Evolutionary conservation across 2,888 invertebrate species (phyloP).

Genomic region (Taphrorychus bicolor): DNA sequence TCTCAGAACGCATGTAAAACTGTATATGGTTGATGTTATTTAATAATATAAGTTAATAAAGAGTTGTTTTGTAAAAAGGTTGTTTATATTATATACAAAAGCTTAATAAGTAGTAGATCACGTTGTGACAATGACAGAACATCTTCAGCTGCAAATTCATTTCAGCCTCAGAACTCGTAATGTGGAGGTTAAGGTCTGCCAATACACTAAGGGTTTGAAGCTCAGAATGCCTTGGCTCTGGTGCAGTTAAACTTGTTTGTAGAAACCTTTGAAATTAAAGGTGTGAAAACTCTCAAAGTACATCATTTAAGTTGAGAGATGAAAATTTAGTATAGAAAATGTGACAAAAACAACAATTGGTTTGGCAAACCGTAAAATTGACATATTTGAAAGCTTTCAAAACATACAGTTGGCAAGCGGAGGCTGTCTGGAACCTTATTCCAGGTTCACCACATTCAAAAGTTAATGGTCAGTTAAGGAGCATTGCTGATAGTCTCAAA

Average conservation of each 20-base stretch:
- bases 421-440: conserved; percentile 95
- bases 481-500: conserved; percentile 83
- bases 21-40: not conserved
- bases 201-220: conserved; percentile 92
- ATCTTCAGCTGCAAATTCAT: conserved; percentile 90
- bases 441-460: conserved; percentile 97
- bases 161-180: conserved; percentile 92
- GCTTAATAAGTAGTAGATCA: too few species aligned
- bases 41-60: too few species aligned
- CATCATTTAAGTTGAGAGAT: conserved; percentile 92
- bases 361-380: conserved; percentile 94
- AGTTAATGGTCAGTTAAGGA: conserved; percentile 93
- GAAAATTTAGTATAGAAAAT: conserved; percentile 98
- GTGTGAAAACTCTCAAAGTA: conserved; percentile 93
- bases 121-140: too few species aligned
- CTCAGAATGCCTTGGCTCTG: conserved; percentile 94
- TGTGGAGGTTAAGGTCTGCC: conserved; percentile 80
- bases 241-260: conserved; percentile 94
- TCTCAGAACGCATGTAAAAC: conserved; percentile 79
- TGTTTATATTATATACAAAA: not conserved
- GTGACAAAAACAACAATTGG: conserved; percentile 98
- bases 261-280: conserved; percentile 96
- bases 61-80: too few species aligned
- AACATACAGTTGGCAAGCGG: conserved; percentile 93
- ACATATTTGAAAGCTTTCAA: conserved; percentile 96